phyloP scores from a whole-genome alignment of 2,113 vertebrate species.

The Peromyscus polionotus region DNA sequence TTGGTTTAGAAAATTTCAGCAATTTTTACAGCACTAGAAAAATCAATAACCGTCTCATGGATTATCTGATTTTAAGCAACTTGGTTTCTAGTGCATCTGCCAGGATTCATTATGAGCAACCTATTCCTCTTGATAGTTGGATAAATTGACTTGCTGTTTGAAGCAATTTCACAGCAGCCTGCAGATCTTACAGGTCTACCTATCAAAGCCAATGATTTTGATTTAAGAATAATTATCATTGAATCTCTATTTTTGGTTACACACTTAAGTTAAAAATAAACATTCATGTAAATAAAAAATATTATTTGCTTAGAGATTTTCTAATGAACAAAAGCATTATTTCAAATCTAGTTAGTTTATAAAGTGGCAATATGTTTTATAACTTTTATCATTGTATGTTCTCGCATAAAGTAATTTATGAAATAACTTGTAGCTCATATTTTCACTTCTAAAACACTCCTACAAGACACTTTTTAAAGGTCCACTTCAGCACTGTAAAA shows the following conservation, averaged over 20 bases:
- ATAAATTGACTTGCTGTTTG: slow-evolving; percentile 23
- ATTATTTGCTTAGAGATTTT: not conserved
- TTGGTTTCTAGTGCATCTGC: slow-evolving; percentile 28
- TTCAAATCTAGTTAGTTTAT: not conserved
- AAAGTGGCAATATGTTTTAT: not conserved
- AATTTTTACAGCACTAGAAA: not conserved
- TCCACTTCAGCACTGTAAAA: not conserved
- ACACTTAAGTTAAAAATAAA: slow-evolving; percentile 20
- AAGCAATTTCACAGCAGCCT: slow-evolving; percentile 44
- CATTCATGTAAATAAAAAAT: not conserved
- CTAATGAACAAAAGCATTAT: not conserved
- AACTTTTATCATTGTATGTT: not conserved
- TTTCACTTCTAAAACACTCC: not conserved
- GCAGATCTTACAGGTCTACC: not conserved
- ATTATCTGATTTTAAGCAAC: slow-evolving; percentile 59
- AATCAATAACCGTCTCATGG: slow-evolving; percentile 18
- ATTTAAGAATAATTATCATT: slow-evolving; percentile 4
- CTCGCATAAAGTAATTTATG: not conserved
- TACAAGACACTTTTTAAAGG: not conserved
- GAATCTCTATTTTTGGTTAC: not conserved
- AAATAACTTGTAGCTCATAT: not conserved
- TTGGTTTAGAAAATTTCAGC: not conserved
- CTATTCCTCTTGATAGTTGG: not conserved
- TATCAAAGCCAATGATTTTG: slow-evolving; percentile 3
- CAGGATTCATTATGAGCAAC: slow-evolving; percentile 36